These are phyloP conservation scores for Troides oblongomaculatus DNA, from an alignment of 2,888 invertebrate genomes.

Conservation along the genomic window DNA sequence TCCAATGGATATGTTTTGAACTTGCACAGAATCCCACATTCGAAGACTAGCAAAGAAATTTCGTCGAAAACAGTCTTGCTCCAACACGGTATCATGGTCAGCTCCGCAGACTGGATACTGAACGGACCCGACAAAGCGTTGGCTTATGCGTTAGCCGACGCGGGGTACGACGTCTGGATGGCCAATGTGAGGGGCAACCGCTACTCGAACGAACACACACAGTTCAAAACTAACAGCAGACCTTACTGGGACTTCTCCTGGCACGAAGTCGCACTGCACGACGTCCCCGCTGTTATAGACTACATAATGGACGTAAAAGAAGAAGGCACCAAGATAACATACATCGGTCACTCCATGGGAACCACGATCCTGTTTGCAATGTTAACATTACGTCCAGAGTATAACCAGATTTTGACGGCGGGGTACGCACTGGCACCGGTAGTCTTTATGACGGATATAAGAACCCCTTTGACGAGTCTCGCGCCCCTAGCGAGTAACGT, in stretches of 20 bases:
- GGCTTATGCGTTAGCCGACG: conserved; percentile 84
- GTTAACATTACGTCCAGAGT: conserved; percentile 83
- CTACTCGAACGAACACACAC: conserved; percentile 84
- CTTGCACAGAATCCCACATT: conserved; percentile 87
- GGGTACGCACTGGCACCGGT: conserved; percentile 86
- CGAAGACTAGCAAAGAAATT: conserved; percentile 51
- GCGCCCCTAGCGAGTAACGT: conserved; percentile 82
- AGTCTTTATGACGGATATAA: conserved; percentile 82
- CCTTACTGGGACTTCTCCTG: conserved; percentile 89
- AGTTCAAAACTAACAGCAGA: conserved; percentile 75
- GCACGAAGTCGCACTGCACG: conserved; percentile 92
- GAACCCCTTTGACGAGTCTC: conserved; percentile 83
- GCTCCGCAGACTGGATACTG: conserved; percentile 89
- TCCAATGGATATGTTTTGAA: conserved; percentile 92
- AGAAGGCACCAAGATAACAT: conserved; percentile 71
- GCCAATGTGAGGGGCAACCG: conserved; percentile 90
- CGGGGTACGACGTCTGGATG: conserved; percentile 90
- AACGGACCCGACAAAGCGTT: conserved; percentile 82
- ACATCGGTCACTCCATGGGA: conserved; percentile 96
- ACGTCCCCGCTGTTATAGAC: conserved; percentile 92
- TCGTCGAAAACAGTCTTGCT: conserved; percentile 78
- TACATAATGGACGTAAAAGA: conserved; percentile 70
- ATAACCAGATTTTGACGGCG: conserved; percentile 81
- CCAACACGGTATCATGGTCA: conserved; percentile 90
- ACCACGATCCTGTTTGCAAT: conserved; percentile 88